Percentiles rank a stretch among this genome's conserved stretches.
Conservation (phyloP, 2,888 invertebrate species). For the Orchesellides sinensis region DNA sequence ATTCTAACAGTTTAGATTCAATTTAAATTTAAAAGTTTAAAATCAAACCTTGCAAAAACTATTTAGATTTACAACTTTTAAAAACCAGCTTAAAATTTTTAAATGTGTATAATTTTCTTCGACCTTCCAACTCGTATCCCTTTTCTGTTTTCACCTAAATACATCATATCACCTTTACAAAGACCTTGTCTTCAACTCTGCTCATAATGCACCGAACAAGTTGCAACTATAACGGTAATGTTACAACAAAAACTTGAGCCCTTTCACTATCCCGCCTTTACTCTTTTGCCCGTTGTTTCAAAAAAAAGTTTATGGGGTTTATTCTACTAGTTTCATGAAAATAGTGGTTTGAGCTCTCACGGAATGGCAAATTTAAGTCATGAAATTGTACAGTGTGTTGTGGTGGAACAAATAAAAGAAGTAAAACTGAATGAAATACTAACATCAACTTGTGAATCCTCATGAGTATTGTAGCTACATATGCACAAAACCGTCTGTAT, state of each 20-base stretch:
- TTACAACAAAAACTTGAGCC: neutral
- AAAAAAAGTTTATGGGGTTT: neutral
- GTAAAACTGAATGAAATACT: conserved; percentile 36
- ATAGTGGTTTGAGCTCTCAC: neutral
- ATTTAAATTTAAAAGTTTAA: too few species aligned
- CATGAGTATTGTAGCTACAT: conserved; percentile 64
- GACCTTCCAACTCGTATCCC: too few species aligned
- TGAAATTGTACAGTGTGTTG: neutral
- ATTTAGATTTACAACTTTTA: too few species aligned
- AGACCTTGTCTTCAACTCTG: too few species aligned
- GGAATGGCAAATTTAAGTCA: neutral
- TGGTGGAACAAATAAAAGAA: neutral
- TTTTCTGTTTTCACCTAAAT: too few species aligned
- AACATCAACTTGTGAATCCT: conserved; percentile 64
- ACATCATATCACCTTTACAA: too few species aligned
- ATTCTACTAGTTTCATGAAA: neutral
- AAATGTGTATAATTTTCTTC: too few species aligned
- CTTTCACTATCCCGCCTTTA: neutral
- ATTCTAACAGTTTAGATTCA: too few species aligned
- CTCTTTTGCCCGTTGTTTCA: neutral
- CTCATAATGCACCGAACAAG: too few species aligned
- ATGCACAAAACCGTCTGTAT: conserved; percentile 49
- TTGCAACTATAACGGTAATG: too few species aligned
- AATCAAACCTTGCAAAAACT: too few species aligned
- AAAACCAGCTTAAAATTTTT: too few species aligned